These are phyloP conservation scores for Poeciliopsis paucimaculata DNA, from an alignment of 2,797 vertebrate genomes.

Conservation along the genomic window DNA sequence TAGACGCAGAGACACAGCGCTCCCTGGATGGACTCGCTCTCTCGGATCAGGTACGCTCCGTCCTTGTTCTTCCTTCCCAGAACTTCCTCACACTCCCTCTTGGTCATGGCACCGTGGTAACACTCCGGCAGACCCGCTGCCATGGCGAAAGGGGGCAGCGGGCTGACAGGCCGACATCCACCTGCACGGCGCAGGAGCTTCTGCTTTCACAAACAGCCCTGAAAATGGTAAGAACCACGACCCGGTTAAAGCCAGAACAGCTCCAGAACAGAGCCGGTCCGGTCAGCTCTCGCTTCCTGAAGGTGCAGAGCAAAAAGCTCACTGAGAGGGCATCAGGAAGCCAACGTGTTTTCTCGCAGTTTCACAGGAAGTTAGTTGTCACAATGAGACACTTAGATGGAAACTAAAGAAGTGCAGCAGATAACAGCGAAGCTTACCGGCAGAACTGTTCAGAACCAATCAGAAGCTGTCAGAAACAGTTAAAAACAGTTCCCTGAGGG, in stretches of 20 bases:
- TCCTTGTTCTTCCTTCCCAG: slow-evolving; percentile 68
- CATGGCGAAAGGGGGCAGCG: slow-evolving; percentile 37
- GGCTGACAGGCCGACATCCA: background rate
- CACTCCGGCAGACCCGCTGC: slow-evolving; percentile 54
- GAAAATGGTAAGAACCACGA: background rate
- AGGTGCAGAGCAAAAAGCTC: background rate
- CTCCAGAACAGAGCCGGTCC: background rate
- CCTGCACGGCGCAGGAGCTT: background rate
- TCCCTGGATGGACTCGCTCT: slow-evolving; percentile 79
- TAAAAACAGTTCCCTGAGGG: background rate
- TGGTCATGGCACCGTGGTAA: slow-evolving; percentile 73
- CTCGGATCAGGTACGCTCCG: slow-evolving; percentile 76
- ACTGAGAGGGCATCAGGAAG: background rate
- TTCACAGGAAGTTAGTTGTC: slow-evolving; percentile 62
- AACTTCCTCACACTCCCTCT: slow-evolving; percentile 68
- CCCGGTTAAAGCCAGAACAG: background rate
- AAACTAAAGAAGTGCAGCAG: background rate
- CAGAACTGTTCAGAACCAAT: background rate
- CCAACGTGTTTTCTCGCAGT: background rate
- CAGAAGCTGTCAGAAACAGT: no score
- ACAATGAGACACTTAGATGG: background rate
- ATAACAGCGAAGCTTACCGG: background rate
- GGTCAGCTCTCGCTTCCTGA: background rate
- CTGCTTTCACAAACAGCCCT: background rate
- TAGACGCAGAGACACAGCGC: slow-evolving; percentile 80